Percentiles rank a stretch among this genome's conserved stretches.
phyloP scores from a whole-genome alignment of 2,113 vertebrate species.

The Phrynocephalus versicolor region DNA sequence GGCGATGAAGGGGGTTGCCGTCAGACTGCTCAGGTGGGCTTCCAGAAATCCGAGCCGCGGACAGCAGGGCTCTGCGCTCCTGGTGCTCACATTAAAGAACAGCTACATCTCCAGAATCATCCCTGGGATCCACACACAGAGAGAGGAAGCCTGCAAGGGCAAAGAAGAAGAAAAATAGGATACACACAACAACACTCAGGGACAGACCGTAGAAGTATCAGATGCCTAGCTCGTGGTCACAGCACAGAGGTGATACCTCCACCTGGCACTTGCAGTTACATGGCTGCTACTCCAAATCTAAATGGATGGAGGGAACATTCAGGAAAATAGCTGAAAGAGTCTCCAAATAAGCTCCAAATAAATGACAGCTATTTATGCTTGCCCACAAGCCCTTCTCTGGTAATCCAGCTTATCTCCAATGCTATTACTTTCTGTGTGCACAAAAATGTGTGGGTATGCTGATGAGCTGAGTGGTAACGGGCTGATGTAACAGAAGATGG shows the following conservation, averaged over 20 bases:
- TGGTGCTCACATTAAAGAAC: conserved; percentile 79
- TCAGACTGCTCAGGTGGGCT: conserved; percentile 74
- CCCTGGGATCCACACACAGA: conserved; percentile 58
- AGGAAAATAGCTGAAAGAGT: not conserved
- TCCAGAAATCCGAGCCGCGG: conserved; percentile 79
- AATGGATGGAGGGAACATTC: not conserved
- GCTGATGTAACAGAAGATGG: not conserved
- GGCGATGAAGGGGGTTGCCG: conserved; percentile 68
- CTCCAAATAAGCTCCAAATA: not conserved
- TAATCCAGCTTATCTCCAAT: not conserved
- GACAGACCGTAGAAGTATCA: conserved; percentile 15
- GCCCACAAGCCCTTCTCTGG: not conserved
- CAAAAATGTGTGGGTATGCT: not conserved
- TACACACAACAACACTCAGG: conserved; percentile 47
- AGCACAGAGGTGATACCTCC: conserved; percentile 15
- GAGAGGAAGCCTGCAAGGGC: conserved; percentile 58
- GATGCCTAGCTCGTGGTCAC: conserved; percentile 47
- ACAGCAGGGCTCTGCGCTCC: conserved; percentile 69
- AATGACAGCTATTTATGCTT: not conserved
- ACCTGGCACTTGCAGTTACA: not conserved
- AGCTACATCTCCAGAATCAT: conserved; percentile 75
- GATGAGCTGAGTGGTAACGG: not conserved
- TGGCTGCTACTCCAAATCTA: not conserved
- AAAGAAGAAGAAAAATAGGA: conserved; percentile 63
- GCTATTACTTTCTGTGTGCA: not conserved